Evolutionary conservation across 2,888 invertebrate genomes (phyloP).

Genomic region (Allophyes oxyacanthae): DNA sequence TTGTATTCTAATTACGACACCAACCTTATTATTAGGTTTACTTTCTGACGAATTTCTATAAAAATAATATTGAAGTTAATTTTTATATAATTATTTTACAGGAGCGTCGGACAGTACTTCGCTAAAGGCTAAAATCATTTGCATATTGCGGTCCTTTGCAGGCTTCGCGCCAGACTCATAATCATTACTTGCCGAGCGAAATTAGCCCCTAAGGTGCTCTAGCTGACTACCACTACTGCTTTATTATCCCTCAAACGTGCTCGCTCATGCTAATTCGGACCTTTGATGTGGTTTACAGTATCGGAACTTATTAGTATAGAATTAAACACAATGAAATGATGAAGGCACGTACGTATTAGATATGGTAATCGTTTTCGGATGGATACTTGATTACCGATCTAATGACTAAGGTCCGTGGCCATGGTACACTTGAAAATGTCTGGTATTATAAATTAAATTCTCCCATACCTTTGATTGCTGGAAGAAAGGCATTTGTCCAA

Average conservation of each 20-base stretch:
- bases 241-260: slow-evolving; percentile 85
- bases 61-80: slow-evolving; percentile 38
- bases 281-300: slow-evolving; percentile 84
- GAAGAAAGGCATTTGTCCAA: slow-evolving; percentile 8
- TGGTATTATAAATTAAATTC: slow-evolving; percentile 26
- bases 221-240: slow-evolving; percentile 80
- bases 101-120: slow-evolving; percentile 55
- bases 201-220: slow-evolving; percentile 88
- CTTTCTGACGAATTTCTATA: slow-evolving; percentile 25
- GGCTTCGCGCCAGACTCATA: slow-evolving; percentile 76
- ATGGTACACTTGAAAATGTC: slow-evolving; percentile 25
- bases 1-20: background rate
- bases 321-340: slow-evolving; percentile 55
- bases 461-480: slow-evolving; percentile 4
- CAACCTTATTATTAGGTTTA: slow-evolving; percentile 16
- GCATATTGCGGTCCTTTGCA: slow-evolving; percentile 82
- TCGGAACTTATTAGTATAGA: slow-evolving; percentile 63
- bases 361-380: slow-evolving; percentile 50
- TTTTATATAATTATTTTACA: slow-evolving; percentile 49
- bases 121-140: slow-evolving; percentile 86
- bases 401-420: slow-evolving; percentile 25
- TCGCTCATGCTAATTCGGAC: slow-evolving; percentile 85
- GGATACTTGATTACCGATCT: slow-evolving; percentile 31
- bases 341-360: slow-evolving; percentile 51
- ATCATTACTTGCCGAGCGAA: slow-evolving; percentile 84